A percentile compares a stretch with the other conserved stretches of the same genome.
phyloP scores from a whole-genome alignment of 2,888 invertebrate species.

The Leptopilina drosophilae region DNA sequence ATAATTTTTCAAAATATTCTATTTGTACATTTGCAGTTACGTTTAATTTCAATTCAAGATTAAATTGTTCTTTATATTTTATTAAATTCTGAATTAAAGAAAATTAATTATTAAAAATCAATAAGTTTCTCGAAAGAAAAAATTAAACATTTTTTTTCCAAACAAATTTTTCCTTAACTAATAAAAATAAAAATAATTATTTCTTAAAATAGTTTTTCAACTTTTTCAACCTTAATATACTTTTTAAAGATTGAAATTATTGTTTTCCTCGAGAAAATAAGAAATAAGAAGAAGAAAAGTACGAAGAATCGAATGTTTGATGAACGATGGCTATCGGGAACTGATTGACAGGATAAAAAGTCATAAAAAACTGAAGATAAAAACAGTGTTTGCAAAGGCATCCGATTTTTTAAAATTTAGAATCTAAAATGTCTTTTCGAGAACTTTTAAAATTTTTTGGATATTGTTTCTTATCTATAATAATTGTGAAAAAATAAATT shows the following conservation, averaged over 20 bases:
- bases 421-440: neutral
- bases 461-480: neutral
- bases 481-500: neutral
- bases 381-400: slow-evolving; percentile 2
- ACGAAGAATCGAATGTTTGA: neutral
- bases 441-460: neutral
- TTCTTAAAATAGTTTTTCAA: too few relatives aligned
- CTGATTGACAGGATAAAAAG: neutral
- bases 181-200: too few relatives aligned
- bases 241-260: neutral
- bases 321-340: slow-evolving; percentile 1
- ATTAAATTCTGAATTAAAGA: too few relatives aligned
- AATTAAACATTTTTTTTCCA: too few relatives aligned
- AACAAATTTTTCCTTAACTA: too few relatives aligned
- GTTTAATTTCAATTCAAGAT: too few relatives aligned
- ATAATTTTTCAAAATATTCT: too few relatives aligned
- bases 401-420: neutral
- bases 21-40: too few relatives aligned
- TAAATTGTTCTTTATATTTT: too few relatives aligned
- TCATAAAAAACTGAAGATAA: slow-evolving; percentile 22
- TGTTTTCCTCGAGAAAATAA: neutral
- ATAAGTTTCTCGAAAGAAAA: too few relatives aligned
- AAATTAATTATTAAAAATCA: too few relatives aligned
- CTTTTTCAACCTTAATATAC: too few relatives aligned
- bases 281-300: neutral